These are phyloP conservation scores for Turritopsis dohrnii DNA, from an alignment of 30 jellyfish, hydroid and myxozoan genomes.

Conservation along the genomic window DNA sequence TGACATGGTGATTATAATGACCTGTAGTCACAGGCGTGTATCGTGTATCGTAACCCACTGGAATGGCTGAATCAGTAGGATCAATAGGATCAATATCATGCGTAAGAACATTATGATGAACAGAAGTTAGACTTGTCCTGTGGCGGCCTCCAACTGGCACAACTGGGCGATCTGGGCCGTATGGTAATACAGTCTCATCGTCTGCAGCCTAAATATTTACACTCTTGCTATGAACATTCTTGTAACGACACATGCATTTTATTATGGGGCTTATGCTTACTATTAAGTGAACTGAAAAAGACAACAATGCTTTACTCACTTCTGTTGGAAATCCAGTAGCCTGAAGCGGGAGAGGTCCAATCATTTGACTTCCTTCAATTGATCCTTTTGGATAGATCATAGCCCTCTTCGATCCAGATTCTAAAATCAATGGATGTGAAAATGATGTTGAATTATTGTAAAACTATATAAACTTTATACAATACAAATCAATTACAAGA, in stretches of 20 bases:
- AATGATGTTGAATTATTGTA: too few species aligned
- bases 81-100: slow-evolving; percentile 12
- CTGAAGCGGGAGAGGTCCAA: neutral
- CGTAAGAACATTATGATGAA: neutral
- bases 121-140: neutral
- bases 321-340: neutral
- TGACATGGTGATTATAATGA: slow-evolving; percentile 3
- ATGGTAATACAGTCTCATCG: neutral
- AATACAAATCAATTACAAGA: neutral
- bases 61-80: neutral
- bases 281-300: too few species aligned
- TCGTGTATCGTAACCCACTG: neutral
- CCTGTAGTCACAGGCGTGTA: neutral
- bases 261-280: neutral
- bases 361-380: neutral
- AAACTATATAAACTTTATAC: too few species aligned
- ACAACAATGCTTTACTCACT: too few species aligned
- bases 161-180: neutral
- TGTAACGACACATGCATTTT: neutral
- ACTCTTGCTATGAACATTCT: neutral
- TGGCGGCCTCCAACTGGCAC: slow-evolving; percentile 6
- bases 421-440: too few species aligned
- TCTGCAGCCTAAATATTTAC: slow-evolving; percentile 5
- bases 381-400: neutral
- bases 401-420: slow-evolving; percentile 7